These are phyloP conservation scores for Palythoa grandiflora DNA, from an alignment of 92 coral and sea anemone species.

Conservation along the genomic window DNA sequence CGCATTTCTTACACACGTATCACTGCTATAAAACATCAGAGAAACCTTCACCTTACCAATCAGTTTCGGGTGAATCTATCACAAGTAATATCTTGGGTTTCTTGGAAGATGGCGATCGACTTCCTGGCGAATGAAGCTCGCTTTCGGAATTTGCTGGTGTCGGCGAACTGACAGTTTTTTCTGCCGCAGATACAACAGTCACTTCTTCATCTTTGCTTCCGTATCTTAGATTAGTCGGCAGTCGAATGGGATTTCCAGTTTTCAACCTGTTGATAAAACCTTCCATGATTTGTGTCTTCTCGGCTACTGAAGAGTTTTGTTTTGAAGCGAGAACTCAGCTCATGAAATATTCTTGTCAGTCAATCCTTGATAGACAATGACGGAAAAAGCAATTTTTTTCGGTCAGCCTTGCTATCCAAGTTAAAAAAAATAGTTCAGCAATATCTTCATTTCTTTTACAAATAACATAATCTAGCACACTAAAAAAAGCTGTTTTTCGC, in stretches of 20 bases:
- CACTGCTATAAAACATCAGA: neutral
- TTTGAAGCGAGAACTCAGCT: slow-evolving; percentile 18
- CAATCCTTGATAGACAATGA: neutral
- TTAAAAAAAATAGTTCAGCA: neutral
- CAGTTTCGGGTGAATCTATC: slow-evolving; percentile 91
- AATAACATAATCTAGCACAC: neutral
- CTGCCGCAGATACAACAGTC: neutral
- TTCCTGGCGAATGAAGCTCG: slow-evolving; percentile 21
- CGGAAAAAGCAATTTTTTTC: neutral
- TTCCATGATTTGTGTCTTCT: slow-evolving; percentile 3
- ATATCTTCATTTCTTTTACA: slow-evolving; percentile 1
- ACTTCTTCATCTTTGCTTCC: slow-evolving; percentile 44
- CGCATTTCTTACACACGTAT: neutral
- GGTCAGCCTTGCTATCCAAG: neutral
- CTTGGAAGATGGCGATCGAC: slow-evolving; percentile 64
- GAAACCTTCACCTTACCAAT: slow-evolving; percentile 76
- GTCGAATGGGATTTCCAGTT: slow-evolving; percentile 43
- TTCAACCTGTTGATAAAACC: slow-evolving; percentile 42
- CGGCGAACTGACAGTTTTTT: neutral
- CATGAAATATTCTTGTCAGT: slow-evolving; percentile 25
- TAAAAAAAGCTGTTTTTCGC: neutral
- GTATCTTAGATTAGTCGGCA: slow-evolving; percentile 36
- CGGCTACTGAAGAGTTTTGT: neutral
- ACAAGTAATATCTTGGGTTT: slow-evolving; percentile 89
- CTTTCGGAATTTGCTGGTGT: slow-evolving; percentile 45